Conservation (phyloP, 2,888 invertebrate genomes). For the Anarsia innoxiella region DNA sequence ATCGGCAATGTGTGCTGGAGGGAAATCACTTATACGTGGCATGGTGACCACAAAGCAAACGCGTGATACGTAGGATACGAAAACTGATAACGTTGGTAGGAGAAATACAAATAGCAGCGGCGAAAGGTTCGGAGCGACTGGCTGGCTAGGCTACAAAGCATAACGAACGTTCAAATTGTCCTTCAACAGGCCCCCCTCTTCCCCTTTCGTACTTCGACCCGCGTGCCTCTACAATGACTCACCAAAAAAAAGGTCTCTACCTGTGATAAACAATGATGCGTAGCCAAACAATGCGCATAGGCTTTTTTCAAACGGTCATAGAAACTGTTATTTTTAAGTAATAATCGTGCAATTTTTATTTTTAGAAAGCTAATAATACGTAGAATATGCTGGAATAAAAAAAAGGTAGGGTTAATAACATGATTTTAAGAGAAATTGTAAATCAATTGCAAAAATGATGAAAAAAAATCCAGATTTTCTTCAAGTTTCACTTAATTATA, state of each 20-base stretch:
- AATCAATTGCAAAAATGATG: no score
- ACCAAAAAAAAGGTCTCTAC: not conserved
- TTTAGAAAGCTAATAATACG: not conserved
- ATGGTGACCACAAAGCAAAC: not conserved
- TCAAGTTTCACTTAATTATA: no score
- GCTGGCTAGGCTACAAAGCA: no score
- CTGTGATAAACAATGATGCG: not conserved
- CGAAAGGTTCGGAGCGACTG: not conserved
- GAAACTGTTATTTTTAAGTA: not conserved
- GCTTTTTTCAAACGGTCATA: not conserved
- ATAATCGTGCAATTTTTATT: not conserved
- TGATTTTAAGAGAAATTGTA: not conserved
- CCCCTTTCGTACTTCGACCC: no score
- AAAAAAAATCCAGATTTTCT: no score
- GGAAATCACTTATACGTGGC: not conserved
- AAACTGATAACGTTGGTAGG: not conserved
- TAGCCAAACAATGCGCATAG: not conserved
- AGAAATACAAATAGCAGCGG: not conserved
- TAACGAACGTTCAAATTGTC: no score
- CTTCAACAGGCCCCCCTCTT: not conserved
- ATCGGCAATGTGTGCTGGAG: slow-evolving; percentile 1
- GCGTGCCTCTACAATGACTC: no score
- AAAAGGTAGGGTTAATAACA: not conserved
- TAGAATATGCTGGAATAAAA: not conserved
- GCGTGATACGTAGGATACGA: not conserved